Conservation (phyloP, 2,113 vertebrate genomes). For the Melanocharis versteri region DNA sequence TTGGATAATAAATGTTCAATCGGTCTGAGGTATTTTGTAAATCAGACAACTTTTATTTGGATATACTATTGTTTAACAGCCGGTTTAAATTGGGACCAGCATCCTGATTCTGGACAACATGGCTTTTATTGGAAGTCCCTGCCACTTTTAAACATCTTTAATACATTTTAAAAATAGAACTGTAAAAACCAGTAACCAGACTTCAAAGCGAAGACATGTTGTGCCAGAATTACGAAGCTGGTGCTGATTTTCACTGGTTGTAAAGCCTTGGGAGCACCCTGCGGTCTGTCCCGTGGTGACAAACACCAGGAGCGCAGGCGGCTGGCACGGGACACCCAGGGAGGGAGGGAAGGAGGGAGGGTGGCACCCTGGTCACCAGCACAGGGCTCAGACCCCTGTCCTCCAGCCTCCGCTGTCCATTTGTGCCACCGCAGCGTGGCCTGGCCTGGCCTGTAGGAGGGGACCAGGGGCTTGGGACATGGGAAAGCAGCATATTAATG, state of each 20-base stretch:
- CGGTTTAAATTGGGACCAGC: constrained; percentile 81
- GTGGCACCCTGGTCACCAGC: fast-evolving
- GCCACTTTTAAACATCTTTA: constrained; percentile 84
- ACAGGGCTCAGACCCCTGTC: fast-evolving
- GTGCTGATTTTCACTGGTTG: constrained; percentile 77
- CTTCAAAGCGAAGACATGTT: constrained; percentile 78
- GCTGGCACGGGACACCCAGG: background rate
- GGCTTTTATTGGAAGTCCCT: constrained; percentile 80
- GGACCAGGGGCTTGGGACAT: too few relatives aligned
- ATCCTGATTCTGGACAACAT: constrained; percentile 78
- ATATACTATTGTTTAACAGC: constrained; percentile 80
- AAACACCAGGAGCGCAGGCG: background rate
- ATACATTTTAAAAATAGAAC: constrained; percentile 84
- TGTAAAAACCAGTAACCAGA: constrained; percentile 80
- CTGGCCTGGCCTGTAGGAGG: background rate
- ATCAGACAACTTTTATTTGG: constrained; percentile 74
- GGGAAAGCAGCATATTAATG: background rate
- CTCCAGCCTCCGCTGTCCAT: fast-evolving
- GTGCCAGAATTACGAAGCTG: constrained; percentile 74
- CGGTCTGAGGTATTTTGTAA: constrained; percentile 59
- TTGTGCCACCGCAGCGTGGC: fast-evolving
- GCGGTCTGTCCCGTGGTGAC: background rate
- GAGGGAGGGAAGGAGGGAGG: background rate
- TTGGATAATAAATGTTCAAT: constrained; percentile 48
- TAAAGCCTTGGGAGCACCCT: constrained; percentile 70